phyloP scores from a whole-genome alignment of 64 coral and sea anemone genomes.

The Catalaphyllia jardinei region DNA sequence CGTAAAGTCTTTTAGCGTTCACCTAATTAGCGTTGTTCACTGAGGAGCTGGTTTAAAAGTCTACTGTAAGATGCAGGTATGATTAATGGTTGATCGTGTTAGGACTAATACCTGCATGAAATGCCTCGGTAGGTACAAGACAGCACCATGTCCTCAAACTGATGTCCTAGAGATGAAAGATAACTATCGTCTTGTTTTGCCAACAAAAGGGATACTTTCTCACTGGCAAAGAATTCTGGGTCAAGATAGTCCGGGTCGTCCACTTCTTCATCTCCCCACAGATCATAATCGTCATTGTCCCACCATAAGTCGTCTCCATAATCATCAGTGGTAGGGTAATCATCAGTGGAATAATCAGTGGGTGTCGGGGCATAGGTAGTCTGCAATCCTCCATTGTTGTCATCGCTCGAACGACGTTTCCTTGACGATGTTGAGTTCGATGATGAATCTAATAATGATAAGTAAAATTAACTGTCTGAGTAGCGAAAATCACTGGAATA shows the following conservation, averaged over 20 bases:
- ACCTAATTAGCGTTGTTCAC: no score
- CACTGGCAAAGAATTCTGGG: neutral
- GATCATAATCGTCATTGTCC: neutral
- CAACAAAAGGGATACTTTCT: conserved; percentile 22
- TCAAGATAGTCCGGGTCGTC: neutral
- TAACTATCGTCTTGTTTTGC: neutral
- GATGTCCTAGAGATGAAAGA: conserved; percentile 38
- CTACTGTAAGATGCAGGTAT: no score
- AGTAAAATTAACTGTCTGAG: neutral
- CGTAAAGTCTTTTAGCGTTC: no score
- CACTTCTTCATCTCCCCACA: neutral
- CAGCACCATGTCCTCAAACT: conserved; percentile 49
- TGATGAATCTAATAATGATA: neutral
- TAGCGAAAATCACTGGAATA: no score
- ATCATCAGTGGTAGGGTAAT: neutral
- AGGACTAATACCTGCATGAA: conserved; percentile 42
- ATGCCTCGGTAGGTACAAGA: conserved; percentile 50
- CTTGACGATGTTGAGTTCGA: conserved; percentile 1
- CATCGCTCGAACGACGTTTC: neutral
- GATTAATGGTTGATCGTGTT: no score
- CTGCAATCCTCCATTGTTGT: neutral
- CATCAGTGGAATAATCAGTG: neutral
- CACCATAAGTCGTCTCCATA: neutral
- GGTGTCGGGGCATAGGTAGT: neutral
- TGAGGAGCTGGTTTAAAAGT: no score